phyloP scores from a whole-genome alignment of 2,888 invertebrate genomes.

The Cataglyphis rosenhaueri region DNA sequence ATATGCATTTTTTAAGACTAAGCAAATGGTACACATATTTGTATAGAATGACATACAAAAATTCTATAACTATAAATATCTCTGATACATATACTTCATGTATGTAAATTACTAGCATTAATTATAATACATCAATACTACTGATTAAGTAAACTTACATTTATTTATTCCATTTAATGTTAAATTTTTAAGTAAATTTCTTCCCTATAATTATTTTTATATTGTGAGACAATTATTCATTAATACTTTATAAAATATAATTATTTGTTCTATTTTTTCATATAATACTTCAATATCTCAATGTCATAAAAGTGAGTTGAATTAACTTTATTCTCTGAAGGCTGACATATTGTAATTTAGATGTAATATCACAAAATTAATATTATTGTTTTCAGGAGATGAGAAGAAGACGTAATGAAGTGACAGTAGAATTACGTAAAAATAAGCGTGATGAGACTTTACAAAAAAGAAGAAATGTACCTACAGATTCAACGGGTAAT shows the following conservation, averaged over 20 bases:
- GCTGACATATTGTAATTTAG: neutral
- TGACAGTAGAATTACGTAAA: slow-evolving; percentile 98
- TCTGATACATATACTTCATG: neutral
- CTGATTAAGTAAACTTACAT: neutral
- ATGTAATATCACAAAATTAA: slow-evolving; percentile 14
- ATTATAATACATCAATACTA: neutral
- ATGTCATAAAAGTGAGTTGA: neutral
- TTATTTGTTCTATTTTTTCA: neutral
- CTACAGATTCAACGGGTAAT: slow-evolving; percentile 92
- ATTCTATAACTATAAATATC: neutral
- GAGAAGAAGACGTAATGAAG: slow-evolving; percentile 98
- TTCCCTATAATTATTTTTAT: neutral
- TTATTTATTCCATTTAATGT: neutral
- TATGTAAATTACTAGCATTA: neutral
- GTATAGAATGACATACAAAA: neutral
- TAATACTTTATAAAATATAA: neutral
- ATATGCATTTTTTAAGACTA: neutral
- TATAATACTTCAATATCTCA: neutral
- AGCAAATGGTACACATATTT: neutral
- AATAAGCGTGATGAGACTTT: slow-evolving; percentile 99
- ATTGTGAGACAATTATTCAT: neutral
- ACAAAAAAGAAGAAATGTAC: slow-evolving; percentile 98
- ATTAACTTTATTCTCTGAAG: neutral
- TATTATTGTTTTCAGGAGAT: slow-evolving; percentile 91
- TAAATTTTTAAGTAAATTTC: neutral